A percentile compares a stretch with the other conserved stretches of the same genome.
These are phyloP conservation scores for Papilio dardanus DNA, from an alignment of 1,140 invertebrate genomes.

Conservation along the genomic window DNA sequence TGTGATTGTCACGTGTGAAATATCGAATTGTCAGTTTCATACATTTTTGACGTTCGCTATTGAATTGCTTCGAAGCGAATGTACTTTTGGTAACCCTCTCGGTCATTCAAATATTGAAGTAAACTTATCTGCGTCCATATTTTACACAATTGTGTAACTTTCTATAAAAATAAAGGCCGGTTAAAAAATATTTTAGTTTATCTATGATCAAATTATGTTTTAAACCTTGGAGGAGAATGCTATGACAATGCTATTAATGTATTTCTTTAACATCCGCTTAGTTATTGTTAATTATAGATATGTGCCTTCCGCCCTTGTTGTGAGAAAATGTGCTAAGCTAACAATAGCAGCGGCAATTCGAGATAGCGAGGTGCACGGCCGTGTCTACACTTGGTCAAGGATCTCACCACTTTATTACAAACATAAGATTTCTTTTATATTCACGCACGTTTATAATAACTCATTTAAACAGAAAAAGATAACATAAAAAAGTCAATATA, in stretches of 20 bases:
- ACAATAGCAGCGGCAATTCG: slow-evolving; percentile 61
- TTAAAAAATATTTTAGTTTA: slow-evolving; percentile 42
- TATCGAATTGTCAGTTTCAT: no score
- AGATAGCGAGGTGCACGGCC: slow-evolving; percentile 52
- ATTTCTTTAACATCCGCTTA: slow-evolving; percentile 53
- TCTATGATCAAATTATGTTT: slow-evolving; percentile 51
- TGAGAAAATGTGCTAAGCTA: slow-evolving; percentile 53
- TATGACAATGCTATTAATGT: slow-evolving; percentile 61
- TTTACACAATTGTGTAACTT: not conserved
- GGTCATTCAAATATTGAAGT: no score
- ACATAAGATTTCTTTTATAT: slow-evolving; percentile 18
- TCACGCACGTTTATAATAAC: not conserved
- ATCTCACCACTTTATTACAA: slow-evolving; percentile 42
- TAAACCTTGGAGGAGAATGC: slow-evolving; percentile 54
- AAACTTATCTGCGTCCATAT: no score
- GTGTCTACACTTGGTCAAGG: slow-evolving; percentile 42
- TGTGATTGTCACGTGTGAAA: no score
- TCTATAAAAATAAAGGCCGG: slow-evolving; percentile 28
- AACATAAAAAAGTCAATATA: no score
- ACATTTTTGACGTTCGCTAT: no score
- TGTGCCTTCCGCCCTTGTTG: slow-evolving; percentile 64
- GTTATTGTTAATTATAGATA: slow-evolving; percentile 58
- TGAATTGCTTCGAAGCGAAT: no score
- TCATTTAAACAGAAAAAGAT: not conserved
- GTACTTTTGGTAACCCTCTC: no score